phyloP scores from a whole-genome alignment of 53 echinoderm and acorn worm species.

The Holothuria scabra region DNA sequence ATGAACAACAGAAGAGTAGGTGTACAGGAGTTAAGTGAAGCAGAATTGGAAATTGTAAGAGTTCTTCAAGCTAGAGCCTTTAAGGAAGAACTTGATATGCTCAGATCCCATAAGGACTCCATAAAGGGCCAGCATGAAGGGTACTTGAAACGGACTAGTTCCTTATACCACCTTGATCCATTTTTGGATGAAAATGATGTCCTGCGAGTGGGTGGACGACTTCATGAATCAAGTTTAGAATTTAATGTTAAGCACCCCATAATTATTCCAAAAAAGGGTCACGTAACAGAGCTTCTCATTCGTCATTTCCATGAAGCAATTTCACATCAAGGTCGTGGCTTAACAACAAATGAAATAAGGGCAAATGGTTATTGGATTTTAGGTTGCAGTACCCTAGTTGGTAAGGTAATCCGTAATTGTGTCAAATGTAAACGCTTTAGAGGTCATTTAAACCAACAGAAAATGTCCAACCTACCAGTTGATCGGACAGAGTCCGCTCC shows the following conservation, averaged over 20 bases:
- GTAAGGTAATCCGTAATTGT: slow-evolving; percentile 4
- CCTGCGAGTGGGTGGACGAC: slow-evolving; percentile 34
- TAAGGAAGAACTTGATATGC: background rate
- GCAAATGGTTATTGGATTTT: slow-evolving; percentile 11
- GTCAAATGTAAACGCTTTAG: slow-evolving; percentile 1
- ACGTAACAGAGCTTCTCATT: slow-evolving; percentile 33
- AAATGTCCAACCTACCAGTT: slow-evolving; percentile 40
- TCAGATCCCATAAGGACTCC: background rate
- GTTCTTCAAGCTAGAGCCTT: background rate
- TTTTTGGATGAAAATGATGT: slow-evolving; percentile 2
- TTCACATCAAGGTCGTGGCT: slow-evolving; percentile 30
- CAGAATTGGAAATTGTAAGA: background rate
- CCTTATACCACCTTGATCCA: background rate
- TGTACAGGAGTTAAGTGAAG: too few relatives aligned
- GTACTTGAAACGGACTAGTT: background rate
- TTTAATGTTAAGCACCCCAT: slow-evolving; percentile 46
- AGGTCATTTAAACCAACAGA: background rate
- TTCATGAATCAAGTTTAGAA: slow-evolving; percentile 13
- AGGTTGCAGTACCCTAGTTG: background rate
- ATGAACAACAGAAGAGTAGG: too few relatives aligned
- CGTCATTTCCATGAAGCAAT: slow-evolving; percentile 22
- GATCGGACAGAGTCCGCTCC: slow-evolving; percentile 51
- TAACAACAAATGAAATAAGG: slow-evolving; percentile 10
- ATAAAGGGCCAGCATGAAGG: background rate
- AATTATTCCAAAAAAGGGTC: slow-evolving; percentile 30